Base-by-base conservation (phyloP, 2,113 vertebrate genomes). In the Parus major region DNA sequence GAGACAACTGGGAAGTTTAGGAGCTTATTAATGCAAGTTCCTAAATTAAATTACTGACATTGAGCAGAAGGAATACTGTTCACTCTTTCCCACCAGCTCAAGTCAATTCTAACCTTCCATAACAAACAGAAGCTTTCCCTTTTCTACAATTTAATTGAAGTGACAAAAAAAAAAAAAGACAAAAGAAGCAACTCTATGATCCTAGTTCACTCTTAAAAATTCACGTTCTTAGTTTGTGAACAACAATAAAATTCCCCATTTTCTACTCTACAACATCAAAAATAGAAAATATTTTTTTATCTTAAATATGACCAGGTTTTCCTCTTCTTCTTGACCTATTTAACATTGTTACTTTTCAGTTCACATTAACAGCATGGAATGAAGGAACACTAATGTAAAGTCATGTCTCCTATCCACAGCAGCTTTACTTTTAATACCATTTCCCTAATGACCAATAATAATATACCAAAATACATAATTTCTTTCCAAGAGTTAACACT, bases 401-500 rank as follows among this genome's bases (percentile, higher is more conserved):
- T 5, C 64, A 10, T 39, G 75, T 33, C 14, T 87, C 21, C 29
- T 35, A 10, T n/a, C n/a, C 21, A 46, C 9, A 64, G 3, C 3
- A n/a, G 9, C 70, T 18, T 39, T 47, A 42, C 7, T 66, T 71
- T 68, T 47, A 36, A 65, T 33, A 23, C 4, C 4, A 29, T 80
- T 86, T 81, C 11, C 19, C 3, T 75, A 49, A 44, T 29, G 7
- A 1, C 24, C 3, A n/a, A n/a, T n/a, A n/a, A n/a, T n/a, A n/a
- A 18, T 5, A 3, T 55, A 44, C 1, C 28, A 90, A 64, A 60
- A 73, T 3, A 12, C 4, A 10, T 24, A 33, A 52, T 76, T 66
- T 76, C 5, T 53, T 59, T 88, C n/a, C 47, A 49, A 7, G 35
- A 16, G 35, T n/a, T 36, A 41, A 0, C 0, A 0, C 57, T 11